Evolutionary conservation across 2,888 invertebrate species (phyloP), one percentile per base, ranked within the genome.

Genomic region (Physocephala rufipes): DNA sequence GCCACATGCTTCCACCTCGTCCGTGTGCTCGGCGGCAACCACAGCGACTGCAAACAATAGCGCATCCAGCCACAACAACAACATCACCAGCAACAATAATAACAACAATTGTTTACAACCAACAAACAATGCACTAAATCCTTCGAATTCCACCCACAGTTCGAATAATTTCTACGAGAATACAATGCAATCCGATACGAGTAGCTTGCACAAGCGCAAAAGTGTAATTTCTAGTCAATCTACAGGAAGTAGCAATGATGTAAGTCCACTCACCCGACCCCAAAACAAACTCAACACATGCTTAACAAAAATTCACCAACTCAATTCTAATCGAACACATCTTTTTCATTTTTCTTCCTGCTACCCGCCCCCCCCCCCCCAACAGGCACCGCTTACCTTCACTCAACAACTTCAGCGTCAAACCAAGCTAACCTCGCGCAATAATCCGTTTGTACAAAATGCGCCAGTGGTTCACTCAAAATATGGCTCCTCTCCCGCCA

Each of bases 351-450:
- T 16, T 51, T 16, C 24, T 55, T 3, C 26, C 51, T 24, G 13
- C 53, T 53, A 1, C 21, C 9, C 55, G 15, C 24, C 5, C 55
- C 1, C 59, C 72, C 71, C 24, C 73, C 79, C 79, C 49, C 16
- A 3, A 83, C 45, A 87, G 75, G 87, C 91, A 74, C 93, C 93
- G 16, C 89, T 96, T 81, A 95, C 96, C 64, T 97, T 96, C 86
- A 96, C 96, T 2, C 96, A 96, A 86, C 96, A 96, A 87, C 89
- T 97, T 67, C 96, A 96, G 76, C 82, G 86, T 53, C 86, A 86
- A 76, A 84, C 84, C 65, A 86, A 86, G 74, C 80, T 85, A 2
- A 85, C 81, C 75, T 84, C 84, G 49, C 82, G 86, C 67, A 86
- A 85, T 74, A 86, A 85, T 81, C 83, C 82, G 13, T 83, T 83